Evolutionary conservation across 1,140 invertebrate genomes (phyloP).

Genomic region (Coptotermes formosanus): DNA sequence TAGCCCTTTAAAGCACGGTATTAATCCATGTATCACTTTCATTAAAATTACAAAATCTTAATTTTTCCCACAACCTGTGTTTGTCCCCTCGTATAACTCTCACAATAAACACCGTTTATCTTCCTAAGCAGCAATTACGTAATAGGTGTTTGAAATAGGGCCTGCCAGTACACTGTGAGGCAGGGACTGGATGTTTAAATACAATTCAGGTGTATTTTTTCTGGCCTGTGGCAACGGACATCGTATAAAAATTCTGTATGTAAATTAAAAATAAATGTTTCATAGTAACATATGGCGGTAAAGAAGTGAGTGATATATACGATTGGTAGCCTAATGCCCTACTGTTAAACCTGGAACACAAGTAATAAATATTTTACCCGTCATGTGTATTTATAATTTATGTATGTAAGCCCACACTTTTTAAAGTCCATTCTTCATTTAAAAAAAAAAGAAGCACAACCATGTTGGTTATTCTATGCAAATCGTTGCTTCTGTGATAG

Average conservation of each 20-base stretch:
- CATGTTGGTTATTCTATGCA: slow-evolving; percentile 5
- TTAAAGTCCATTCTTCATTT: not conserved
- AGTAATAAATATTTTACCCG: not conserved
- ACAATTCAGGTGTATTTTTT: not conserved
- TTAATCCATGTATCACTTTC: too few relatives aligned
- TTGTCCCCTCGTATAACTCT: too few relatives aligned
- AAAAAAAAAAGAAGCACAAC: not conserved
- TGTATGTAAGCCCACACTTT: slow-evolving; percentile 6
- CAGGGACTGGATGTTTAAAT: too few relatives aligned
- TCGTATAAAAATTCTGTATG: not conserved
- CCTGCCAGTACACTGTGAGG: too few relatives aligned
- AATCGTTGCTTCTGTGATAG: not conserved
- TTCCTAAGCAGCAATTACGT: too few relatives aligned
- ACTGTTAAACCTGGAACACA: not conserved
- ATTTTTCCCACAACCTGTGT: too few relatives aligned
- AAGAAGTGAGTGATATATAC: not conserved
- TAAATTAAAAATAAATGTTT: slow-evolving; percentile 8
- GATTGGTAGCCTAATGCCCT: not conserved
- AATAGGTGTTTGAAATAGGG: too few relatives aligned
- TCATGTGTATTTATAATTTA: not conserved
- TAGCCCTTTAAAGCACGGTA: too few relatives aligned
- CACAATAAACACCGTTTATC: too few relatives aligned
- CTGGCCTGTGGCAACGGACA: not conserved
- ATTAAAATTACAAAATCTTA: too few relatives aligned
- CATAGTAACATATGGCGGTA: not conserved